These are phyloP conservation scores for Sceloporus undulatus DNA, from an alignment of 2,113 vertebrate species.

Conservation along the genomic window DNA sequence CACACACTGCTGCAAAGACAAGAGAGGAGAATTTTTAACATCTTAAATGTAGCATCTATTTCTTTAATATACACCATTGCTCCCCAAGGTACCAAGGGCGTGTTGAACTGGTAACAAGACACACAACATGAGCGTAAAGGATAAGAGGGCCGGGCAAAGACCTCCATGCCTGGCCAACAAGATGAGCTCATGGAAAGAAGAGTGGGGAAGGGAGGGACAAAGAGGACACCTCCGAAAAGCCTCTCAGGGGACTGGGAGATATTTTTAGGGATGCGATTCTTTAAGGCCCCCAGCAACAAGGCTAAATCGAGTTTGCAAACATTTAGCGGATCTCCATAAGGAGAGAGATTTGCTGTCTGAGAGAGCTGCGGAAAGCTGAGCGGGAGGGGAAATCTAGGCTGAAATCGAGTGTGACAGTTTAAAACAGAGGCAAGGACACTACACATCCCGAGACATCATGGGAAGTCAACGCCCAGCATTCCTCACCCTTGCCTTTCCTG, in stretches of 20 bases:
- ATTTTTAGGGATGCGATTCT: conserved; percentile 76
- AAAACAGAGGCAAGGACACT: no score
- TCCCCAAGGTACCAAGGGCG: no score
- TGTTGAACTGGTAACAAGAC: no score
- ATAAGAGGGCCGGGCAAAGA: conserved; percentile 20
- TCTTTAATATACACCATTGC: no score
- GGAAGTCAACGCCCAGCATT: no score
- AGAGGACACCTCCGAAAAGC: conserved; percentile 70
- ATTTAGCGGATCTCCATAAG: conserved; percentile 53
- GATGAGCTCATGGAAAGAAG: conserved; percentile 73
- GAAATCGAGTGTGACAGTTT: neutral
- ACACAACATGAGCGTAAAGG: neutral
- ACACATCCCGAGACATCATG: no score
- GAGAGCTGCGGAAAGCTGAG: conserved; percentile 54
- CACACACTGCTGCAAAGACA: conserved; percentile 83
- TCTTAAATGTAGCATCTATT: no score
- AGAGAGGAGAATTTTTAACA: neutral
- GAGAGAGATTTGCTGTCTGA: neutral
- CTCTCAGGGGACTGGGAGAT: conserved; percentile 70
- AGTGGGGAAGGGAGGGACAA: no score
- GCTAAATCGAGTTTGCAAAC: conserved; percentile 71
- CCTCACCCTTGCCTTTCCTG: no score
- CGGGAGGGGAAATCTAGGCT: neutral
- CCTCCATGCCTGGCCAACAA: conserved; percentile 66
- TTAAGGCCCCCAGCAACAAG: conserved; percentile 81